phyloP scores from a whole-genome alignment of 2,113 vertebrate genomes.

The Loxodonta africana region DNA sequence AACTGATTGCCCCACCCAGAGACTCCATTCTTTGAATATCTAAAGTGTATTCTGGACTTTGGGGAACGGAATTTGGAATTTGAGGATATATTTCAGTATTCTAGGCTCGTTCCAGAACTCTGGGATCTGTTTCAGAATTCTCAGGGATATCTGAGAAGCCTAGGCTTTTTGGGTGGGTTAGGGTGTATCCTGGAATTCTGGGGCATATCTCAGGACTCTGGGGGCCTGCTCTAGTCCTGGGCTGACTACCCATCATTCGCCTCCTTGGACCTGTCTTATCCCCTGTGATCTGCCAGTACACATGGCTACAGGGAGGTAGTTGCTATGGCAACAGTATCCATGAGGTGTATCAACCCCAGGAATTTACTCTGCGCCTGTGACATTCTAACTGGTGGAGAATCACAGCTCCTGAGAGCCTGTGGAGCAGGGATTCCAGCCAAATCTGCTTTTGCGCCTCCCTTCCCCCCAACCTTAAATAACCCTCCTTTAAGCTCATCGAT shows the following conservation, averaged over 20 bases:
- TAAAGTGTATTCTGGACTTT: neutral
- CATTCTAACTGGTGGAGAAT: constrained; percentile 78
- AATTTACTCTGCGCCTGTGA: constrained; percentile 74
- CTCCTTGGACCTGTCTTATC: constrained; percentile 58
- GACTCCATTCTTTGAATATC: neutral
- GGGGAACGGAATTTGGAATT: constrained; percentile 25
- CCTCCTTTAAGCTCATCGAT: constrained; percentile 36
- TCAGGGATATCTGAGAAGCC: neutral
- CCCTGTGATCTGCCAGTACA: constrained; percentile 57
- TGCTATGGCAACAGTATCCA: constrained; percentile 80
- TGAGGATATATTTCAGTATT: constrained; percentile 30
- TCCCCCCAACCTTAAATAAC: constrained; percentile 73
- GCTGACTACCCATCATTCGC: constrained; percentile 40
- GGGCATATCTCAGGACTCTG: neutral
- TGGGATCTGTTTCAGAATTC: constrained; percentile 44
- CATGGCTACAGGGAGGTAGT: constrained; percentile 76
- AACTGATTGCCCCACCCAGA: neutral
- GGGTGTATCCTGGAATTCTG: constrained; percentile 13
- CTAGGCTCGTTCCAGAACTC: neutral
- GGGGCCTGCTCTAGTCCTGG: neutral
- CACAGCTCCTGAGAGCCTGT: constrained; percentile 29
- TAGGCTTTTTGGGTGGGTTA: too few species aligned
- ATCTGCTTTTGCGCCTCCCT: neutral
- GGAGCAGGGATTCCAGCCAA: constrained; percentile 67
- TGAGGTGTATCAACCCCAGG: constrained; percentile 75